Conservation (phyloP, 2,113 vertebrate genomes). For the Prionailurus viverrinus region DNA sequence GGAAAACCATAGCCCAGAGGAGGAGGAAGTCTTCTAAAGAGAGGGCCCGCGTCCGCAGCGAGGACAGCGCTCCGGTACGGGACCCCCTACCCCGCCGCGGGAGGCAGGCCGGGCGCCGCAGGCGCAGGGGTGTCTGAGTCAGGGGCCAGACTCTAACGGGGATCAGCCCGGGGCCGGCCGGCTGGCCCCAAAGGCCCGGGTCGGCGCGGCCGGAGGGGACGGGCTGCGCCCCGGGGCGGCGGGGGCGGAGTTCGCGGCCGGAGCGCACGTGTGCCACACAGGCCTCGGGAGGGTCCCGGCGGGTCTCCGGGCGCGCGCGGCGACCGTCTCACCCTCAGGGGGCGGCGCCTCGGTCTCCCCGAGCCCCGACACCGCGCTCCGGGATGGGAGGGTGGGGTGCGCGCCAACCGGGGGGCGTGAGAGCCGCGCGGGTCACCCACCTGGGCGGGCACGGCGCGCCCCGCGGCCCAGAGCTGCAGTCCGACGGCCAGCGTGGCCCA, state of each 20-base stretch:
- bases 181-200: not conserved
- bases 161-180: not conserved
- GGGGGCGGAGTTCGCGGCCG: not conserved
- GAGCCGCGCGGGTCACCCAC: conserved; percentile 64
- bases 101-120: not conserved
- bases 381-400: too few relatives aligned
- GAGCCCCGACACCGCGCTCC: not conserved
- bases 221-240: not conserved
- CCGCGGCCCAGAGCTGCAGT: conserved; percentile 72
- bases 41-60: not conserved
- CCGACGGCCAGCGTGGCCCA: conserved; percentile 67
- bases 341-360: not conserved
- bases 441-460: conserved; percentile 49
- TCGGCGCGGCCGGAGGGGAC: not conserved
- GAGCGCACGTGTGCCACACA: not conserved
- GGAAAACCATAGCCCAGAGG: not conserved
- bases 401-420: not conserved
- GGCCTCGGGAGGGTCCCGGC: not conserved
- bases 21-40: conserved; percentile 21
- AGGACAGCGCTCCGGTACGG: not conserved
- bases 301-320: not conserved
- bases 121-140: not conserved
- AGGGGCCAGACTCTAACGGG: not conserved
- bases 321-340: not conserved
- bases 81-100: not conserved